Base-by-base conservation (phyloP, 2,888 invertebrate genomes). In the Rhagonycha fulva region DNA sequence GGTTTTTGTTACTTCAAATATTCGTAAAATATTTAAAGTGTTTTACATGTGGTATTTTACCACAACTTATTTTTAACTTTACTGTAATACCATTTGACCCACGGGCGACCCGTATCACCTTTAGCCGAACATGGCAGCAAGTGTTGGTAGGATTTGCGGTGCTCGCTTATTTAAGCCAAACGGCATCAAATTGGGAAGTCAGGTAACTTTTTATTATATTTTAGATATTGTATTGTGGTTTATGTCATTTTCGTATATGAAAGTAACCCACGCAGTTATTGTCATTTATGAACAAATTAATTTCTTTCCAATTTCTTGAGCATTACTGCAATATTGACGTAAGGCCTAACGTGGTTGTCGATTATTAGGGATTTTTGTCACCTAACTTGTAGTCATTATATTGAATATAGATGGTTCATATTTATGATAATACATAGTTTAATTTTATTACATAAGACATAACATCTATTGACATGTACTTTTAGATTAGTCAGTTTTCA, bases 81-180 rank as follows among this genome's bases (percentile, higher is more conserved):
- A 66, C 11, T 14, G 23, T 26, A 24, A 24, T 24, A 66, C 11
- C 9, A 66, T n/a, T 23, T 66, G 63, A 24, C 63, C 14, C 11
- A 66, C 47, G 47, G n/a, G 63, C 26, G 32, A 47, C n/a, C 19
- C 71, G 60, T 19, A 72, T 68, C 67, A 28, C 75, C 71, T 71
- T 81, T 84, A 85, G 85, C 82, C 91, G 91, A 95, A 92, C 91
- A 96, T 96, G 96, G 95, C 95, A 92, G 94, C 94, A 89, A 92
- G 93, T 89, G 93, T 95, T 89, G 94, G 95, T 90, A 93, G 95
- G 90, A 93, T 95, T 92, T 95, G 93, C 90, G 94, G 94, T 90
- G 93, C 94, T 88, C 92, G 93, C 89, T 92, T 96, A 89, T 91
- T 96, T 87, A 95, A 93, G 92, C 90, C 92, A 84, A 91, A 90